Evolutionary conservation across 1,140 invertebrate genomes (phyloP).

Genomic region (Globodera rostochiensis): DNA sequence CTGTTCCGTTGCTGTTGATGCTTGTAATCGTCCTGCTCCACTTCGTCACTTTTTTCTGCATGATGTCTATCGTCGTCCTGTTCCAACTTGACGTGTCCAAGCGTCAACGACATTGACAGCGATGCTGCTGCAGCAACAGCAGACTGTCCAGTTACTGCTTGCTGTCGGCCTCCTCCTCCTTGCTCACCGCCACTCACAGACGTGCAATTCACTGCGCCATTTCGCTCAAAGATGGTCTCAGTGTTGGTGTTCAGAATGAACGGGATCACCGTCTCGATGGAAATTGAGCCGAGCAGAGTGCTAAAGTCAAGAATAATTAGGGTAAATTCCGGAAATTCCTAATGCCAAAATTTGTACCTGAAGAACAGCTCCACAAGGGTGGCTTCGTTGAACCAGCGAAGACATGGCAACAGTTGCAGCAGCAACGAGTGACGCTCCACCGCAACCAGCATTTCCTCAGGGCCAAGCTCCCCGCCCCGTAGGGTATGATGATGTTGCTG

Average conservation of each 20-base stretch:
- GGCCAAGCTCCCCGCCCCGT: neutral
- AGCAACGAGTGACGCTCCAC: constrained; percentile 56
- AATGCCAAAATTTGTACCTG: neutral
- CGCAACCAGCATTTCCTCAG: constrained; percentile 18
- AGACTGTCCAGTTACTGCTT: neutral
- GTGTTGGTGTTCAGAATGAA: constrained; percentile 77
- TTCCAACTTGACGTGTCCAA: neutral
- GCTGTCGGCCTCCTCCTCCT: neutral
- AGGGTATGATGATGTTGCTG: neutral
- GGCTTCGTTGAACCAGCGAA: constrained; percentile 77
- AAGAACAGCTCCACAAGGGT: constrained; percentile 85
- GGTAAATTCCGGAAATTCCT: neutral
- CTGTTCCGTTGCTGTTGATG: too few species aligned
- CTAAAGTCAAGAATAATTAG: constrained; percentile 66
- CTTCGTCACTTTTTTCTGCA: too few species aligned
- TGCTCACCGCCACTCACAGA: neutral
- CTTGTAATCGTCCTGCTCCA: too few species aligned
- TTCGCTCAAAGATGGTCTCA: neutral
- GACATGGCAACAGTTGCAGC: constrained; percentile 73
- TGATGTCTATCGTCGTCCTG: too few species aligned
- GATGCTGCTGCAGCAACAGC: neutral
- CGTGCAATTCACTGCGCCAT: neutral
- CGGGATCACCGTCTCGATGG: constrained; percentile 87
- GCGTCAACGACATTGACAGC: neutral
- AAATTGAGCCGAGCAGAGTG: constrained; percentile 84